These are phyloP conservation scores for Heliothis virescens DNA, from an alignment of 1,140 invertebrate species.

Conservation along the genomic window DNA sequence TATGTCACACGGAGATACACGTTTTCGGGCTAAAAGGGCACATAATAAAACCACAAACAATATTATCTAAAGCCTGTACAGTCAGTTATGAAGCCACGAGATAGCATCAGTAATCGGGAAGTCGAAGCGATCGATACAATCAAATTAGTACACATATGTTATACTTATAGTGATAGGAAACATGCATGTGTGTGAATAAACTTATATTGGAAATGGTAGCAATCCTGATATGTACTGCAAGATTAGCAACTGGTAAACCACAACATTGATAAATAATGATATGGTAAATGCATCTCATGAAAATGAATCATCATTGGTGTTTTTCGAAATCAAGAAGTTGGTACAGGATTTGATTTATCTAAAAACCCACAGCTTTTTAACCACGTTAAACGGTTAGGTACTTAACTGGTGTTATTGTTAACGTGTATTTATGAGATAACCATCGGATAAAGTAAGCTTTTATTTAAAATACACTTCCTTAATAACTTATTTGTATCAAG, in stretches of 20 bases:
- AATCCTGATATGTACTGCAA: not conserved
- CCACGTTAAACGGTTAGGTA: no score
- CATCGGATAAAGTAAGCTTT: no score
- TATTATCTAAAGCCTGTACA: slow-evolving; percentile 14
- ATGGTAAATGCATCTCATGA: no score
- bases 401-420: no score
- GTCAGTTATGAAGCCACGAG: not conserved
- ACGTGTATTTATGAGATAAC: no score
- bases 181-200: slow-evolving; percentile 14
- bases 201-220: slow-evolving; percentile 12
- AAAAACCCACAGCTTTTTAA: no score
- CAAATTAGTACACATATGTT: slow-evolving; percentile 18
- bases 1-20: not conserved
- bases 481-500: no score
- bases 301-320: no score
- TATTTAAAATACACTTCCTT: no score
- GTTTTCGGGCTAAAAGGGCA: no score
- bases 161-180: slow-evolving; percentile 3
- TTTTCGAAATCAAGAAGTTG: no score
- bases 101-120: slow-evolving; percentile 16
- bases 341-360: no score
- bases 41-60: slow-evolving; percentile 5
- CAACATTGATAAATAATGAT: not conserved
- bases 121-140: slow-evolving; percentile 10
- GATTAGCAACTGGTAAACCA: not conserved